Evolutionary conservation across 2,113 vertebrate genomes (phyloP), one percentile per base, ranked within the genome.

Genomic region (Centropristis striata): DNA sequence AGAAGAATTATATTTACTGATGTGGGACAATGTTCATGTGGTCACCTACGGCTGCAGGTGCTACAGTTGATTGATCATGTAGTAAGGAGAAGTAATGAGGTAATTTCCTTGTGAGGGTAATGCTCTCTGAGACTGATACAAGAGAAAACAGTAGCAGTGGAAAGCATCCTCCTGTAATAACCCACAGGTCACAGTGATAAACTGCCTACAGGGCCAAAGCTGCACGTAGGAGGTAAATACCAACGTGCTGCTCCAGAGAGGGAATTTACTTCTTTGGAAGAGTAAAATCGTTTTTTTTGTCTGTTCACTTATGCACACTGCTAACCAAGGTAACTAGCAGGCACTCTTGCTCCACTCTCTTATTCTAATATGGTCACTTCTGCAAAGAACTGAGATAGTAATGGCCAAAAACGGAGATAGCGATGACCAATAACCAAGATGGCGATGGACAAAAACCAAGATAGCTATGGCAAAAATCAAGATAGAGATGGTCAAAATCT

Each of bases 121-220:
- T 1, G 20, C 28, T 46, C 13, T 65, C 71, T 53, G 44, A 27
- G 27, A 53, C 36, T 63, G 59, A 75, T 55, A 70, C 61, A 41
- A 60, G 66, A 58, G 41, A 37, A 5, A 59, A 32, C 4, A 20
- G 58, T 15, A 44, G 51, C 61, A 41, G 60, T 63, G 75, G 60
- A 70, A 71, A 36, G 27, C 36, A 20, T 46, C 53, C 77, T 44
- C 12, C 46, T 46, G 71, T 32, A 51, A 51, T 28, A 50, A 28
- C 51, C 75, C 60, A 20, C 58, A 51, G 84, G 76, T 75, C 79
- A 78, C 63, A 12, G 36, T 72, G 71, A 80, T 67, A 54, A 71
- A 84, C 25, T 14, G 67, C 77, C 47, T 57, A 63, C 16, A 1
- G 61, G 51, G 51, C 53, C 21, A 7, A 27, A 25, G 73, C 53